A percentile compares a stretch with the other conserved stretches of the same genome.
Evolutionary conservation across 2,888 invertebrate genomes (phyloP).

Genomic region (Eupithecia tripunctaria): DNA sequence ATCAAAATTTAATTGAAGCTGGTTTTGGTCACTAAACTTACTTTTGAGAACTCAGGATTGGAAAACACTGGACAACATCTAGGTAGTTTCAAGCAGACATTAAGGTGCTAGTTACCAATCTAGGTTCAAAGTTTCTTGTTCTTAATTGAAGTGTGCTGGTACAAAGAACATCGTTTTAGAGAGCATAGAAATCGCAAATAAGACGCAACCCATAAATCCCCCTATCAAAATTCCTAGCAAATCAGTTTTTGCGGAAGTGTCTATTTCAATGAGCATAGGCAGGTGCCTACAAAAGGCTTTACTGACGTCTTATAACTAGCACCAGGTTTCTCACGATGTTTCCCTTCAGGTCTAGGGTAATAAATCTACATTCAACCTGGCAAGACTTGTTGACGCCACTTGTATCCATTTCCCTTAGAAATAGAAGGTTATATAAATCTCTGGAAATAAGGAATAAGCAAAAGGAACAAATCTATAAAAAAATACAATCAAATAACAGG

Average conservation of each 20-base stretch:
- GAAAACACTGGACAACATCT: too few relatives aligned
- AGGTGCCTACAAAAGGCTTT: neutral
- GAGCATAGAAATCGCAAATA: neutral
- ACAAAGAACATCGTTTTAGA: too few relatives aligned
- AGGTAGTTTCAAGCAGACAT: too few relatives aligned
- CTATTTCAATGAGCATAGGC: neutral
- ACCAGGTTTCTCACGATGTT: slow-evolving; percentile 22
- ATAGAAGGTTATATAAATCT: neutral
- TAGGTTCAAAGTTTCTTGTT: too few relatives aligned
- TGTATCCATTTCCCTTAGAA: slow-evolving; percentile 9
- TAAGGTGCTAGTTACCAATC: too few relatives aligned
- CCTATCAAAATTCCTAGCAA: neutral
- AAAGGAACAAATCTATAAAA: too few relatives aligned
- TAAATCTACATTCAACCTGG: slow-evolving; percentile 17
- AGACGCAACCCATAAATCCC: neutral
- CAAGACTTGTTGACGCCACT: slow-evolving; percentile 17
- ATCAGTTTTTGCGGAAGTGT: neutral
- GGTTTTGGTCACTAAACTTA: too few relatives aligned
- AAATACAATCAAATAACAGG: too few relatives aligned
- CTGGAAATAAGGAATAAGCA: neutral
- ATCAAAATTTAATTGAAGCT: too few relatives aligned
- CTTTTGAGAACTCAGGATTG: too few relatives aligned
- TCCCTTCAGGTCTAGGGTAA: slow-evolving; percentile 15
- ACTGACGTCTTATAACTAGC: neutral
- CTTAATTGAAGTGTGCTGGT: too few relatives aligned